phyloP scores from a whole-genome alignment of 2,888 invertebrate genomes.

The Noctua fimbriata region DNA sequence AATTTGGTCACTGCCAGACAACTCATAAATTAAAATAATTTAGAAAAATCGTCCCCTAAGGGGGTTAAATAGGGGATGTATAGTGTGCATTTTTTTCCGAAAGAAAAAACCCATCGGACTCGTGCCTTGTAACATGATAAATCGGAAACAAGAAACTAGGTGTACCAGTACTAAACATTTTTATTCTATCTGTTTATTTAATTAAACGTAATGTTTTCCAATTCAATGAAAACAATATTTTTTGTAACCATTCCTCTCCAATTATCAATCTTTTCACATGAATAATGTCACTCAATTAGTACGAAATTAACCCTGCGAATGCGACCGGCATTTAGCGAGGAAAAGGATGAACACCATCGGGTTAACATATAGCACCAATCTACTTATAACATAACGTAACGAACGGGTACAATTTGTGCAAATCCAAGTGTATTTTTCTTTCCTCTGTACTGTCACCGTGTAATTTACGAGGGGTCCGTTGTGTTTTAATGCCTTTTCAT shows the following conservation, averaged over 20 bases:
- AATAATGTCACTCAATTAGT: slow-evolving; percentile 55
- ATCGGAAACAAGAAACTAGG: not conserved
- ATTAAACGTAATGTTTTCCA: not conserved
- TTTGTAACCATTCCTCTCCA: not conserved
- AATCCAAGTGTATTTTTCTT: slow-evolving; percentile 87
- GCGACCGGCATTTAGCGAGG: slow-evolving; percentile 38
- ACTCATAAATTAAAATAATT: not conserved
- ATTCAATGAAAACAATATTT: not conserved
- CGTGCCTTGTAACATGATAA: not conserved
- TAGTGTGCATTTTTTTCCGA: not conserved
- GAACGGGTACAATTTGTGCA: slow-evolving; percentile 80
- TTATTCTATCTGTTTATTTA: not conserved
- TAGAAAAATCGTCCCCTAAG: not conserved
- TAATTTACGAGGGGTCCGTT: slow-evolving; percentile 88
- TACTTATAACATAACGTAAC: slow-evolving; percentile 42
- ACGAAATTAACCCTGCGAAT: slow-evolving; percentile 47
- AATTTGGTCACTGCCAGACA: not conserved
- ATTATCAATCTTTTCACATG: slow-evolving; percentile 36
- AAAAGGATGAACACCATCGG: slow-evolving; percentile 43
- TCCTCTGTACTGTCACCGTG: slow-evolving; percentile 85
- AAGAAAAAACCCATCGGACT: not conserved
- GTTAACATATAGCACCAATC: slow-evolving; percentile 55
- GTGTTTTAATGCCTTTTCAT: slow-evolving; percentile 90
- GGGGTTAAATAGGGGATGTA: not conserved
- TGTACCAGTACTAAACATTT: not conserved